phyloP scores from a whole-genome alignment of 2,797 vertebrate genomes.

The Amphiprion clarkii region DNA sequence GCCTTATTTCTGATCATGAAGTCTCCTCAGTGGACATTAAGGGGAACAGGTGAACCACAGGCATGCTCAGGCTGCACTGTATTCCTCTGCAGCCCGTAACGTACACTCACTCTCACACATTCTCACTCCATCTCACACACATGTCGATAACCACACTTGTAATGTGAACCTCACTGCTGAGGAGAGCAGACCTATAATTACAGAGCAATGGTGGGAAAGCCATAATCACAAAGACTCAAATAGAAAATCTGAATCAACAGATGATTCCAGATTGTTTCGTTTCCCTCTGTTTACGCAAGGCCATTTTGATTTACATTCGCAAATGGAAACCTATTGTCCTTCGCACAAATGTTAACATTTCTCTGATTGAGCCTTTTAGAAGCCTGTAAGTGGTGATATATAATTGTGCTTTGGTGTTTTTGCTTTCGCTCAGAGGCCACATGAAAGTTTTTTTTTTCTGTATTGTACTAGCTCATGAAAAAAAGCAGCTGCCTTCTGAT shows the following conservation, averaged over 20 bases:
- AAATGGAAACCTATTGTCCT: conserved; percentile 72
- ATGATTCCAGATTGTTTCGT: conserved; percentile 78
- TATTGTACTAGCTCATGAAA: conserved; percentile 12
- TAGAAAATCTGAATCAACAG: conserved; percentile 82
- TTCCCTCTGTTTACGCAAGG: conserved; percentile 70
- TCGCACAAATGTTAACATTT: conserved; percentile 61
- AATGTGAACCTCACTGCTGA: conserved; percentile 78
- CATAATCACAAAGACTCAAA: conserved; percentile 85
- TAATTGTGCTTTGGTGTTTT: conserved; percentile 56
- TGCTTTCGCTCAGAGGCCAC: conserved; percentile 68
- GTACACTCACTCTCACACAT: conserved; percentile 72
- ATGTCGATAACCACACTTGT: conserved; percentile 82
- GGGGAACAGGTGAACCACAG: conserved; percentile 69
- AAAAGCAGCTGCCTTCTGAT: conserved; percentile 48
- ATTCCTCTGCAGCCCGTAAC: conserved; percentile 55
- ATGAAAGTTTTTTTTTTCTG: conserved; percentile 60
- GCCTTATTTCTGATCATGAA: conserved; percentile 59
- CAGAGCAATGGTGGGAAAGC: conserved; percentile 70
- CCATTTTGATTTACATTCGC: conserved; percentile 61
- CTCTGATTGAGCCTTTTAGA: conserved; percentile 59
- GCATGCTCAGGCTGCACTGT: conserved; percentile 46
- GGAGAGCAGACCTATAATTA: conserved; percentile 76
- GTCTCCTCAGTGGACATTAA: conserved; percentile 50
- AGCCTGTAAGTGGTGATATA: conserved; percentile 42
- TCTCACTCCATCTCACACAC: conserved; percentile 76